Conservation (phyloP, 23 tunicate species). For the Oikopleura dioica region DNA sequence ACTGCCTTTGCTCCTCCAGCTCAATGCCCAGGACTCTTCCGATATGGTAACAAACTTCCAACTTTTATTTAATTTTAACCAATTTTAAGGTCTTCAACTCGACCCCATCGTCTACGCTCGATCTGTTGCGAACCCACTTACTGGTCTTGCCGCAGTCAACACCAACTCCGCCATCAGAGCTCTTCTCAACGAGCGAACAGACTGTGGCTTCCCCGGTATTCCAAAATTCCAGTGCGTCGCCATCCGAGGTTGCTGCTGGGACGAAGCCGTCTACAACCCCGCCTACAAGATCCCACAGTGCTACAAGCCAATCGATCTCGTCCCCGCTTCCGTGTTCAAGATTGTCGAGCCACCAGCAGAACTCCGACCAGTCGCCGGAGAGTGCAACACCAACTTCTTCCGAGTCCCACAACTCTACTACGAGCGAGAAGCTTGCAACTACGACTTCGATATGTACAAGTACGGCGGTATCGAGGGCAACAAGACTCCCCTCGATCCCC, state of each 20-base stretch:
- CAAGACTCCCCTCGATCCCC: slow-evolving; percentile 30
- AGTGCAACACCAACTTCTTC: slow-evolving; percentile 48
- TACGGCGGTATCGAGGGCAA: slow-evolving; percentile 23
- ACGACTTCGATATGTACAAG: slow-evolving; percentile 20
- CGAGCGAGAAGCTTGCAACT: slow-evolving; percentile 40
- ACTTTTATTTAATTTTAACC: too few relatives aligned
- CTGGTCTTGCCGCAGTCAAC: not conserved
- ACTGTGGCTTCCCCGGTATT: slow-evolving; percentile 98
- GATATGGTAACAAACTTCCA: too few relatives aligned
- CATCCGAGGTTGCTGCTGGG: slow-evolving; percentile 99
- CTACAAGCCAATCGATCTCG: slow-evolving; percentile 35
- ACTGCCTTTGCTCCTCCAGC: slow-evolving; percentile 12
- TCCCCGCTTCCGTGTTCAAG: slow-evolving; percentile 19
- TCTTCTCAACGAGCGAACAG: slow-evolving; percentile 23
- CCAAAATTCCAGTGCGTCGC: slow-evolving; percentile 99
- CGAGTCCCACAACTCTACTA: slow-evolving; percentile 49
- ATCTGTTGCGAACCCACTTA: not conserved
- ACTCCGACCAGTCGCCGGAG: slow-evolving; percentile 43
- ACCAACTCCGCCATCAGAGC: not conserved
- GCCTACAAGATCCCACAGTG: slow-evolving; percentile 69
- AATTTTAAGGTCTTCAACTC: slow-evolving; percentile 13
- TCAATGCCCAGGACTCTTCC: slow-evolving; percentile 8
- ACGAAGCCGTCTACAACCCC: slow-evolving; percentile 18
- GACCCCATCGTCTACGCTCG: slow-evolving; percentile 8
- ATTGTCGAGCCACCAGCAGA: slow-evolving; percentile 46